Base-by-base conservation (phyloP, 2,888 invertebrate species). In the Drosophila rellima region DNA sequence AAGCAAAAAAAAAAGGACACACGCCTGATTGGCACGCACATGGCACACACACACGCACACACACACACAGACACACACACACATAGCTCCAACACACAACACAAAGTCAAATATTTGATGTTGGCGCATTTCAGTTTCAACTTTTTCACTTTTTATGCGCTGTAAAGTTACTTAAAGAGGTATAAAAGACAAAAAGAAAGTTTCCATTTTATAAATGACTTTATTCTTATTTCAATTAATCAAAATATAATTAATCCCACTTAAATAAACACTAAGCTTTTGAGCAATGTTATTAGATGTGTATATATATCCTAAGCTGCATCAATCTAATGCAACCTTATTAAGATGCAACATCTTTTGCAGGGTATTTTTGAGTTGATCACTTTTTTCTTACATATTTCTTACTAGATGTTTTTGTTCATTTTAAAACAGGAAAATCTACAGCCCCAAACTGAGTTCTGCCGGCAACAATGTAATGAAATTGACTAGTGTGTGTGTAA, bases 61-160 rank as follows among this genome's bases (percentile, higher is more conserved):
- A 67, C 45, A 65, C 45, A 66, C 40, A 63, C 39, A 33, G 18
- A 37, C 26, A 29, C 26, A 20, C 10, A 50, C 39, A 39, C 17
- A 47, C 33, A 13, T 40, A n/a, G 7, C 23, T 42, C 13, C 42
- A 37, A 40, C 26, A 44, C 37, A 18, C 54, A 68, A 67, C 68
- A 86, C 78, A 86, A 85, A 85, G 89, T 84, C 87, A 85, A 85
- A 85, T 88, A 88, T 88, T 88, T 85, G 89, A 84, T 74, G 78
- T 77, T 88, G 76, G 74, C 67, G 70, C 67, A 86, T 88, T 83
- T 85, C 82, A 78, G 64, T 86, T 86, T 88, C 64, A 80, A 76
- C 74, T 88, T 84, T 69, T 54, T 66, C 54, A 54, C 56, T 60
- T 56, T 60, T 56, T 48, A 37, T 50, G 18, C 33, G 15, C 45